Conservation (phyloP, 2,888 invertebrate species). For the Tillus elongatus region DNA sequence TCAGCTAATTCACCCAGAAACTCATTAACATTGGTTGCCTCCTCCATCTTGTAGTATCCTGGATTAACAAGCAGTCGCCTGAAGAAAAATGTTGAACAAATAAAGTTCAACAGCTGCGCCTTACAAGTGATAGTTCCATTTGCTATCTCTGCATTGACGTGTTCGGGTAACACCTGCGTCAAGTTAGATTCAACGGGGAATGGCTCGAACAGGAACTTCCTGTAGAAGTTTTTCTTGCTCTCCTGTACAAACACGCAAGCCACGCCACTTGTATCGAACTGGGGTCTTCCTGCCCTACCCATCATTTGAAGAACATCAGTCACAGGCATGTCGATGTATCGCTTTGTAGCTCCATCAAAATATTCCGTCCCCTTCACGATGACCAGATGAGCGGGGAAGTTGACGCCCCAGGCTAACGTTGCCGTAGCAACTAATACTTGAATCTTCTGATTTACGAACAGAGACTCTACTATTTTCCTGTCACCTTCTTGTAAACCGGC, state of each 20-base stretch:
- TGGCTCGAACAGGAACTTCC: constrained; percentile 97
- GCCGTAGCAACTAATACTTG: constrained; percentile 95
- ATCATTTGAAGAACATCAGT: constrained; percentile 99
- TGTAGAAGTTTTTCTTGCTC: constrained; percentile 96
- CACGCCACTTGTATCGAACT: constrained; percentile 89
- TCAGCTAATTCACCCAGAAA: constrained; percentile 79
- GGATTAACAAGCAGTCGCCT: constrained; percentile 87
- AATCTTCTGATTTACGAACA: constrained; percentile 91
- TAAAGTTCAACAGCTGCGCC: constrained; percentile 89
- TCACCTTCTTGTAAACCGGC: constrained; percentile 93
- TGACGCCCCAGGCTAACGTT: constrained; percentile 98
- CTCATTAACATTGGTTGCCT: constrained; percentile 58
- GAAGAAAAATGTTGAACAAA: constrained; percentile 99
- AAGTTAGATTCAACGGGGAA: constrained; percentile 98
- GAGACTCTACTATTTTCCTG: constrained; percentile 81
- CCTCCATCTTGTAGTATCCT: constrained; percentile 74
- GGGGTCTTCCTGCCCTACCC: constrained; percentile 95
- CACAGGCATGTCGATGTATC: constrained; percentile 99
- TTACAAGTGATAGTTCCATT: constrained; percentile 91
- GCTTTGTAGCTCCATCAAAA: constrained; percentile 91
- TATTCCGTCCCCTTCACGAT: constrained; percentile 96
- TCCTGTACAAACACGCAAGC: constrained; percentile 89
- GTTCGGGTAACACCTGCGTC: constrained; percentile 84
- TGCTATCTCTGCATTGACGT: constrained; percentile 94
- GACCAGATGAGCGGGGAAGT: constrained; percentile 95